Percentiles rank a stretch among this genome's conserved stretches.
Evolutionary conservation across 2,888 invertebrate genomes (phyloP).

Genomic region (Therioaphis trifolii): DNA sequence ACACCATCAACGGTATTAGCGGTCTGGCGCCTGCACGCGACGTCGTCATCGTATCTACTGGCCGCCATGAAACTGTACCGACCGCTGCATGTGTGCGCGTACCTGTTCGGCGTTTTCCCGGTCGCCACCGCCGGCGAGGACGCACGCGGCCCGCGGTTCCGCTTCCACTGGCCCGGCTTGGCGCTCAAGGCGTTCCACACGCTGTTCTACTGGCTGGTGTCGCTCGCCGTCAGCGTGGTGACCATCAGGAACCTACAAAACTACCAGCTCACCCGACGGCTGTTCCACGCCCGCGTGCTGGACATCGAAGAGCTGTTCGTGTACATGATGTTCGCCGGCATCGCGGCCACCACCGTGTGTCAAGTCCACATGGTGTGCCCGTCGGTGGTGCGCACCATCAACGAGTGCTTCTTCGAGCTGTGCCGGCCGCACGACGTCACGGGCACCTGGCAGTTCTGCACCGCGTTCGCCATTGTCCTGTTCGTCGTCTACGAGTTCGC

Average conservation of each 20-base stretch:
- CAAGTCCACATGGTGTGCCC: conserved; percentile 36
- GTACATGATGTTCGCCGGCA: conserved; percentile 20
- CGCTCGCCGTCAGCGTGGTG: neutral
- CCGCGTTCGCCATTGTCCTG: conserved; percentile 28
- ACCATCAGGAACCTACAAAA: neutral
- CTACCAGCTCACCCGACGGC: neutral
- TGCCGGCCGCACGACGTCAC: conserved; percentile 15
- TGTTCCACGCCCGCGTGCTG: conserved; percentile 28
- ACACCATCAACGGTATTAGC: neutral
- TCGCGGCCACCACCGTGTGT: conserved; percentile 32
- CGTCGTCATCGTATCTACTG: neutral
- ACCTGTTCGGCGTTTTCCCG: conserved; percentile 44
- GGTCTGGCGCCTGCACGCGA: neutral
- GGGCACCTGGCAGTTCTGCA: conserved; percentile 17
- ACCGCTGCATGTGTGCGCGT: conserved; percentile 39
- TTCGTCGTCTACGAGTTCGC: conserved; percentile 33
- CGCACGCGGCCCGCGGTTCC: neutral
- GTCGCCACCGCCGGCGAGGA: neutral
- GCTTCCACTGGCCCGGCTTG: conserved; percentile 8
- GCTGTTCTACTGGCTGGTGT: conserved; percentile 22
- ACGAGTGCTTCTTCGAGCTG: conserved; percentile 47
- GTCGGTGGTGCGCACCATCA: conserved; percentile 1
- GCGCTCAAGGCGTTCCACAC: conserved; percentile 29
- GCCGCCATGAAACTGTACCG: conserved; percentile 30
- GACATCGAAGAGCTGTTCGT: conserved; percentile 39